Evolutionary conservation across 2,888 invertebrate genomes (phyloP).

Genomic region (Acleris holmiana): DNA sequence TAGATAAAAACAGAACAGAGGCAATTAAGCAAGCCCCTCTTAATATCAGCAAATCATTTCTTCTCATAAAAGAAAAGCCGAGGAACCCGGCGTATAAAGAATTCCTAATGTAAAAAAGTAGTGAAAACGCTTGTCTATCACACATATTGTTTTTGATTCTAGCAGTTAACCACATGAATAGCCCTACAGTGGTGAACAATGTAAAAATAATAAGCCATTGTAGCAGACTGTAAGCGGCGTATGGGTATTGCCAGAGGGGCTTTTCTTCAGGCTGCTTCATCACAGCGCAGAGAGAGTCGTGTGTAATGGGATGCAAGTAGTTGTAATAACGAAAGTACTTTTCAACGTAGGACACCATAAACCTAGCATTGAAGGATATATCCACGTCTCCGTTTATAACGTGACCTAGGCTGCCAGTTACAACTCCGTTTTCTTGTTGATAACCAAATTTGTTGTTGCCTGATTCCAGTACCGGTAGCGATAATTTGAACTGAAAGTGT

Average conservation of each 20-base stretch:
- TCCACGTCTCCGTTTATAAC: slow-evolving; percentile 51
- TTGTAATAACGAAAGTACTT: slow-evolving; percentile 29
- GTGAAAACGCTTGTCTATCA: slow-evolving; percentile 1
- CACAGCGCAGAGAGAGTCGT: slow-evolving; percentile 56
- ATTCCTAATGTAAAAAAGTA: slow-evolving; percentile 43
- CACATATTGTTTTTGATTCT: slow-evolving; percentile 34
- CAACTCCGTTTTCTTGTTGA: slow-evolving; percentile 35
- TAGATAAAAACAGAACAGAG: slow-evolving; percentile 52
- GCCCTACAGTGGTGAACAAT: slow-evolving; percentile 42
- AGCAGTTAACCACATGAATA: slow-evolving; percentile 49
- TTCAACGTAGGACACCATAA: slow-evolving; percentile 52
- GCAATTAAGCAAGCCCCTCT: slow-evolving; percentile 49
- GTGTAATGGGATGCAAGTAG: slow-evolving; percentile 50
- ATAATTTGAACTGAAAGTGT: slow-evolving; percentile 52
- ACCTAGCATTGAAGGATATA: slow-evolving; percentile 64
- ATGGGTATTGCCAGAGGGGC: slow-evolving; percentile 56
- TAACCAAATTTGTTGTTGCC: slow-evolving; percentile 50
- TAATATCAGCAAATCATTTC: slow-evolving; percentile 44
- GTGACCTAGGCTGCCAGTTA: slow-evolving; percentile 54
- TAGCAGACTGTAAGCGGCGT: slow-evolving; percentile 38
- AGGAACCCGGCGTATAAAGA: slow-evolving; percentile 46
- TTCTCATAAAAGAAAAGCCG: slow-evolving; percentile 49
- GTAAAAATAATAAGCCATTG: slow-evolving; percentile 41
- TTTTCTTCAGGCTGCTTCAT: slow-evolving; percentile 45
- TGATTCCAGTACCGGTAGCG: slow-evolving; percentile 39